Base-by-base conservation (phyloP, 2,888 invertebrate genomes). In the Sisyra terminalis region DNA sequence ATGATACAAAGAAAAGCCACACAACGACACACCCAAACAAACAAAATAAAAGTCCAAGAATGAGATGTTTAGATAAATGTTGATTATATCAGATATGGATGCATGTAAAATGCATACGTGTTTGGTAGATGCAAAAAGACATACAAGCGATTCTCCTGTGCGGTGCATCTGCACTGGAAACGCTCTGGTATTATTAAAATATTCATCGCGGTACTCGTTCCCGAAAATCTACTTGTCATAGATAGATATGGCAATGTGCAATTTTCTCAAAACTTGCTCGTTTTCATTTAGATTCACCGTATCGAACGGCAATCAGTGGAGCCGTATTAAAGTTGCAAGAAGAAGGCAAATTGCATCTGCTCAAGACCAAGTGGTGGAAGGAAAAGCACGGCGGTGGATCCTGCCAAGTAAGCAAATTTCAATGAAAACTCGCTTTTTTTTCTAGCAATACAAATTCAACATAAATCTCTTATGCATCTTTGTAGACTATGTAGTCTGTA, bases 321-420 rank as follows among this genome's bases (percentile, higher is more conserved):
- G 86, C 88, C 1, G 84, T 97, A 35, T 64, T 96, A 14, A 82
- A 81, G 61, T 69, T 97, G 48, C 92, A 94, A 58, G 94, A 97
- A 61, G 79, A 78, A 49, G 92, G 93, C 0, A 72, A 73, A 50
- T 67, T 96, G 34, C 78, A 76, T 38, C 72, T 74, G 46, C 63
- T 96, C 41, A 93, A 93, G 62, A 76, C 80, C 43, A 83, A 81
- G 55, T 97, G 94, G 94, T 97, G 94, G 94, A 11, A 30, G 11
- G 66, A 73, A 55, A 71, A 69, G 49, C 69, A 76, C 15, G 70
- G 72, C 3, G 73, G 72, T 24, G 67, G 70, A 34, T 62, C 64
- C 44, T 80, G 80, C 56, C 6, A 9, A 3, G 35, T 35, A 35
- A 35, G 9, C 16, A 35, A 1, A 15, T 13, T 34, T 14, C 9